Conservation (phyloP, 2,797 vertebrate species). For the Babyrousa celebensis region DNA sequence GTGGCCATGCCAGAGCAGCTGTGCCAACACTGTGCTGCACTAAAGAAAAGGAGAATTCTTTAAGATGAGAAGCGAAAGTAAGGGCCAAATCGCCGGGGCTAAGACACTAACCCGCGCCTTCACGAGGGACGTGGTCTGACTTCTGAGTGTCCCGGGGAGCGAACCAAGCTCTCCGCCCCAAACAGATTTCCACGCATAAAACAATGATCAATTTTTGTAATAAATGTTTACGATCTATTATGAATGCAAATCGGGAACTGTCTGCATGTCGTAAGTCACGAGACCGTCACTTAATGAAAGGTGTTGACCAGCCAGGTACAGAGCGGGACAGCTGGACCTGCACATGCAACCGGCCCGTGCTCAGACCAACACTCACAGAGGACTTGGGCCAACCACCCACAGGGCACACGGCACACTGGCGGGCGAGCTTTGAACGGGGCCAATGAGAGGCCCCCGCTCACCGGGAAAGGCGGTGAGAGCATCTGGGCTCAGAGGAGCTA, state of each 20-base stretch:
- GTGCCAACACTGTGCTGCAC: background rate
- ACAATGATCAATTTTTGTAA: too few relatives aligned
- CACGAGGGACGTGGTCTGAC: fast-evolving
- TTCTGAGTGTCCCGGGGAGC: background rate
- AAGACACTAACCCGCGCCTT: background rate
- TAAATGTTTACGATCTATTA: background rate
- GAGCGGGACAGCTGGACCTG: fast-evolving
- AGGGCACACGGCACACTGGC: fast-evolving
- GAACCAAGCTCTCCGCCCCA: background rate
- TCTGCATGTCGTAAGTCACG: too few relatives aligned
- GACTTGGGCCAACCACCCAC: background rate
- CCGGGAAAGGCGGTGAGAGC: background rate
- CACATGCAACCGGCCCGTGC: fast-evolving
- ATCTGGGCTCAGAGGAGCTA: too few relatives aligned
- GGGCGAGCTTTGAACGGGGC: background rate
- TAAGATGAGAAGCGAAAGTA: fast-evolving
- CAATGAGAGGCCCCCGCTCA: background rate
- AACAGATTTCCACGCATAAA: background rate
- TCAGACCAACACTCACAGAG: fast-evolving
- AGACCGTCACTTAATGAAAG: background rate
- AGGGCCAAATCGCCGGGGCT: background rate
- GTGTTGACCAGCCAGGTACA: fast-evolving
- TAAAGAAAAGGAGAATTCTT: background rate
- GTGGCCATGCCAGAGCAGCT: fast-evolving
- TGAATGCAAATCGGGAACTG: fast-evolving